Evolutionary conservation across 2,797 vertebrate species (phyloP), one percentile per base, ranked within the genome.

Genomic region (Pangasius krempfi): DNA sequence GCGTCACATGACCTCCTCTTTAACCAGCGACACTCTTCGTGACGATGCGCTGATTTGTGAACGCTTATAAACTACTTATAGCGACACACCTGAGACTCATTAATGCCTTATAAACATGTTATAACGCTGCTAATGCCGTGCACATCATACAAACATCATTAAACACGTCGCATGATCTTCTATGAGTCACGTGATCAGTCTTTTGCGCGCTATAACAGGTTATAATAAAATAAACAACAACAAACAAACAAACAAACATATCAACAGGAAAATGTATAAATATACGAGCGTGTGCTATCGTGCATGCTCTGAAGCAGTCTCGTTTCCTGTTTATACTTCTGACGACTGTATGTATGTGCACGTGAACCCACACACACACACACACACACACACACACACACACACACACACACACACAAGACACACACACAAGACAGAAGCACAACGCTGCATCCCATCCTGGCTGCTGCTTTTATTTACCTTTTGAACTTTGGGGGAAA

Each of bases 301-400:
- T 54, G 50, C 18, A 60, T 76, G 44, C 47, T 87, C 22, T 20
- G 54, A 76, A 80, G 84, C 84, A n/a, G 33, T 72, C 75, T 90
- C 14, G 22, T 85, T 90, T 92, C 91, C 91, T 89, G 90, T 90
- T 89, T 84, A 60, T 81, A 88, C 78, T 66, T 85, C 47, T 87
- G 56, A 40, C 58, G 73, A 72, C 44, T 52, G 33, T 70, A 76
- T 7, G 54, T 37, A 78, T 20, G 56, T n/a, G 44, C 79, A 76
- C n/a, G 54, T 75, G 44, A 80, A 64, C 79, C n/a, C 25, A 47
- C 40, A 27, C 73, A 50, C 73, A 75, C 64, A n/a, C 25, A 56
- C 50, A 70, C 56, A 58, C 54, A 70, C 86, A 40, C 22, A n/a
- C 78, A 33, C 68, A 54, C 27, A 50, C 44, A 27, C 72, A 47